Evolutionary conservation across 1,140 invertebrate species (phyloP).

Genomic region (Saccostrea cuccullata): DNA sequence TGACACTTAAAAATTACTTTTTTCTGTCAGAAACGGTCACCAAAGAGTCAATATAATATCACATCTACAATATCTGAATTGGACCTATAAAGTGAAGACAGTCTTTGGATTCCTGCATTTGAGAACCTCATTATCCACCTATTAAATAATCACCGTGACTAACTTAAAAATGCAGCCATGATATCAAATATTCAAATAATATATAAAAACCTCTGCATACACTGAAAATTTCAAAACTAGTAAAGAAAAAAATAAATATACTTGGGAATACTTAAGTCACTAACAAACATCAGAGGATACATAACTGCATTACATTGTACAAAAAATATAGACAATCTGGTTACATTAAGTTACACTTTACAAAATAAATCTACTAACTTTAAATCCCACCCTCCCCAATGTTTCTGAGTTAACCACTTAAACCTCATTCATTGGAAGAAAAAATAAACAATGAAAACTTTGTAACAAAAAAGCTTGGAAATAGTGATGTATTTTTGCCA

Average conservation of each 20-base stretch:
- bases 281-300: constrained; percentile 26
- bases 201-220: constrained; percentile 32
- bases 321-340: not conserved
- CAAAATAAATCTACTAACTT: constrained; percentile 12
- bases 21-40: not conserved
- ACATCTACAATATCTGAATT: constrained; percentile 14
- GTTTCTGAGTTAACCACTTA: not conserved
- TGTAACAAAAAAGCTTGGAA: constrained; percentile 2
- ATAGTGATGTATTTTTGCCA: not conserved
- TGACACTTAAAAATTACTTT: not conserved
- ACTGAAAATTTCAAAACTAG: constrained; percentile 5
- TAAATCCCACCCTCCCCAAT: not conserved
- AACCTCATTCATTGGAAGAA: not conserved
- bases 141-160: not conserved
- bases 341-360: not conserved
- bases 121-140: not conserved
- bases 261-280: not conserved
- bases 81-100: not conserved
- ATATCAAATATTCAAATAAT: not conserved
- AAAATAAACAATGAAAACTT: not conserved
- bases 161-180: constrained; percentile 19
- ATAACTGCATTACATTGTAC: constrained; percentile 15
- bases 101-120: constrained; percentile 17
- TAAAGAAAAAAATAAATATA: constrained; percentile 27
- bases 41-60: constrained; percentile 14